Evolutionary conservation across 1,140 invertebrate species (phyloP), one percentile per base, ranked within the genome.

Genomic region (Helicoverpa armigera): DNA sequence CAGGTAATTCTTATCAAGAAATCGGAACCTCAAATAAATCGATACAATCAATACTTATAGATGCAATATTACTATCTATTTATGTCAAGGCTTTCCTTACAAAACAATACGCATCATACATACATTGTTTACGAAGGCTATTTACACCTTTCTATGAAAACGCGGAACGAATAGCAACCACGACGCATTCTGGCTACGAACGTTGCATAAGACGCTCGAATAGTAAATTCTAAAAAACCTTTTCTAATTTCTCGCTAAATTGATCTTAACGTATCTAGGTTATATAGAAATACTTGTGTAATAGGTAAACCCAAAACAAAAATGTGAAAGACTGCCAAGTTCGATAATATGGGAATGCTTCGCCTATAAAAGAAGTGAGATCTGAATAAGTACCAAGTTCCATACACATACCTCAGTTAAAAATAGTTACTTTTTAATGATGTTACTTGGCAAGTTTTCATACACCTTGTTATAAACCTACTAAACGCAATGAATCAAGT

Each of bases 51-150:
- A 50, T 48, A 16, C 3, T 23, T 58, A 16, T 69, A 50, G 13
- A 14, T 12, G 11, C 10, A 12, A 50, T 69, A 50, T 69, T 50
- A 12, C 4, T 74, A 74, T 74, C 72, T 48, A 74, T 43, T 16
- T 60, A 74, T 74, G 72, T 13, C 72, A 74, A 61, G 72, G 56
- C 16, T 74, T 48, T 60, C 13, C 43, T 43, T 18, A 74, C n/a
- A 74, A 48, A 60, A 18, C 31, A 58, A 74, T 48, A 14, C 35
- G 72, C 54, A 29, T 60, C n/a, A 69, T 0, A 48, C 11, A 69
- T 18, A 48, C 11, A 69, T 18, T 16, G 35, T 69, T 43, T 16
- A 50, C 10, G 69, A 72, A 72, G 48, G 35, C 54, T 50, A 18
- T 69, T 69, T 50, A 23, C 72, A 43, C 72, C 3, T 60, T 58